Evolutionary conservation across 2,113 vertebrate species (phyloP).

Genomic region (Epinephelus lanceolatus): DNA sequence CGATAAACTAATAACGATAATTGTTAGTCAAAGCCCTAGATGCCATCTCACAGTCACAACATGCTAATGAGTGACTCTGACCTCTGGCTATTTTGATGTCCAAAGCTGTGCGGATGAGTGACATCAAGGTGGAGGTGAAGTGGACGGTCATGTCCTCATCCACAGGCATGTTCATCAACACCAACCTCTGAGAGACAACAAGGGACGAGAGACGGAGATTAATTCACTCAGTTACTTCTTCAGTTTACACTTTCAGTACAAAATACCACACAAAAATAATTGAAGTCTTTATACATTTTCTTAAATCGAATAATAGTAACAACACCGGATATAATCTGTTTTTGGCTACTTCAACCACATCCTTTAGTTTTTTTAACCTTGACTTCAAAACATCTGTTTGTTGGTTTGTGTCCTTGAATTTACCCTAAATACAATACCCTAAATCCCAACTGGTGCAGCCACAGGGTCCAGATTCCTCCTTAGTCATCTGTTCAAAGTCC

Average conservation of each 20-base stretch:
- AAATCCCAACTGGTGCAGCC: too few species aligned
- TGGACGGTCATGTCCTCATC: slow-evolving; percentile 97
- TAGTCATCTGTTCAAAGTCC: too few species aligned
- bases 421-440: neutral
- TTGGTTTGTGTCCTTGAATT: neutral
- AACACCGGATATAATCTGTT: neutral
- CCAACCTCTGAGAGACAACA: slow-evolving; percentile 89
- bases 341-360: neutral
- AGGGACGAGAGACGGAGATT: neutral
- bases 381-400: neutral
- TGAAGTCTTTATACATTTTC: neutral
- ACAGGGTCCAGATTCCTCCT: too few species aligned
- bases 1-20: neutral
- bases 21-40: neutral
- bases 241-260: neutral
- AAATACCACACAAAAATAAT: neutral
- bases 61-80: slow-evolving; percentile 56
- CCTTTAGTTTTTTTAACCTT: neutral
- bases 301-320: neutral
- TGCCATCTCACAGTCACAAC: neutral
- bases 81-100: slow-evolving; percentile 99
- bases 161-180: slow-evolving; percentile 99
- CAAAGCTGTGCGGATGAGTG: slow-evolving; percentile 95
- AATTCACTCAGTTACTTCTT: neutral
- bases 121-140: slow-evolving; percentile 98